These are phyloP conservation scores for Astreopora myriophthalma DNA, from an alignment of 64 coral and sea anemone genomes.

Conservation along the genomic window DNA sequence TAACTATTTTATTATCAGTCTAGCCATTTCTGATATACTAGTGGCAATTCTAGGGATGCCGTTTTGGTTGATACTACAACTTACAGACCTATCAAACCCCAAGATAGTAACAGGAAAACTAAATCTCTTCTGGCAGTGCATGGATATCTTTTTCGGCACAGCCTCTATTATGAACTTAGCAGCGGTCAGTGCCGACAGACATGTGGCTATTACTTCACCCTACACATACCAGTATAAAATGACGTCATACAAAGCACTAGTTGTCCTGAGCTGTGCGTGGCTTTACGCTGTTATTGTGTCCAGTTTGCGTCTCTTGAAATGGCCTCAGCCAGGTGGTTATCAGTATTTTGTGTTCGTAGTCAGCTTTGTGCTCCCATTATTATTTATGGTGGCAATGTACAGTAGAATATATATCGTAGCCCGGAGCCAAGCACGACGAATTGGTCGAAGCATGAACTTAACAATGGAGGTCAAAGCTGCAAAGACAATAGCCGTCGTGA, in stretches of 20 bases:
- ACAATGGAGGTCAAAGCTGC: constrained; percentile 91
- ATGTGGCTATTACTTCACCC: constrained; percentile 82
- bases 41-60: constrained; percentile 90
- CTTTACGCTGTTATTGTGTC: constrained; percentile 67
- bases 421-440: constrained; percentile 46
- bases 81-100: constrained; percentile 60
- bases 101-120: constrained; percentile 9
- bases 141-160: constrained; percentile 88
- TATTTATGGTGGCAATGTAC: constrained; percentile 81
- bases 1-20: constrained; percentile 88
- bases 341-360: constrained; percentile 56
- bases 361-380: constrained; percentile 68
- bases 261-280: constrained; percentile 72
- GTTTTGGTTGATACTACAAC: constrained; percentile 84
- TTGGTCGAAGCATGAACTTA: constrained; percentile 58
- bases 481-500: constrained; percentile 91
- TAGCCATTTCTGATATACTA: constrained; percentile 77
- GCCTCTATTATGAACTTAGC: constrained; percentile 89
- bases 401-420: constrained; percentile 79
- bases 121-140: constrained; percentile 75
- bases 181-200: constrained; percentile 80
- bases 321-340: constrained; percentile 50
- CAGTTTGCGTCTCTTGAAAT: constrained; percentile 34
- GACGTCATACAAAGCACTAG: constrained; percentile 66
- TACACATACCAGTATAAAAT: constrained; percentile 70